Base-by-base conservation (phyloP, 1,140 invertebrate genomes). In the Habropoda laboriosa region DNA sequence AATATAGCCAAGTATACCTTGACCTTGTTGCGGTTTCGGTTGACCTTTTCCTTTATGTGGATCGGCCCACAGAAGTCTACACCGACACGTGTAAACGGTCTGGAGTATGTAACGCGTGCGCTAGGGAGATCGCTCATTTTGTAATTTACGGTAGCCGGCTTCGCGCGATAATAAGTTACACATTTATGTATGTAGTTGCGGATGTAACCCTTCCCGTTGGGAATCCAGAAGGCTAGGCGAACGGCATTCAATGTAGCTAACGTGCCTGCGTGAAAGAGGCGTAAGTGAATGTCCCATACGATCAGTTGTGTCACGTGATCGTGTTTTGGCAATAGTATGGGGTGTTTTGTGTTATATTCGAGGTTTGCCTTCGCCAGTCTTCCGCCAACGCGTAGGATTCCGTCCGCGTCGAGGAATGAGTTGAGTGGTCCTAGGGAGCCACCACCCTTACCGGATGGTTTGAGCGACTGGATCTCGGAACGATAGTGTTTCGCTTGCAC, bases 1-100 rank as follows among this genome's bases (percentile, higher is more conserved):
- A 73, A 61, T 1, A 61, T 51, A 0, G 42, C 30, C 7, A 73
- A n/a, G 35, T 73, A 73, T 7, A 61, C 32, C 32, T 73, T 73
- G 8, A 73, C 10, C 16, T 61, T 73, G 24, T 35, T 58, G 16
- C 51, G 68, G 58, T 71, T 71, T 3, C 70, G 24, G 1, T 51
- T 30, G 10, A 38, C 32, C 21, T 61, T 61, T 13, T 61, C 45
- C 16, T 74, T 38, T 6, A 45, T 73, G 4, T 1, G 16, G 2
- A 64, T 24, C 6, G 61, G 61, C 0, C 40, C 40, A 18, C 40
- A 64, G 24, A 47, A 47, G 27, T 64, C 40, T 45, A 64, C 12
- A 27, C 61, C 61, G 3, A 16, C 8, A n/a, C 47, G 61, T 2
- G 3, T 2, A 10, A 74, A 74, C 0, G 60, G 47, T 42, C n/a